Base-by-base conservation (phyloP, 2,888 invertebrate species). In the Toxonevra muliebris region DNA sequence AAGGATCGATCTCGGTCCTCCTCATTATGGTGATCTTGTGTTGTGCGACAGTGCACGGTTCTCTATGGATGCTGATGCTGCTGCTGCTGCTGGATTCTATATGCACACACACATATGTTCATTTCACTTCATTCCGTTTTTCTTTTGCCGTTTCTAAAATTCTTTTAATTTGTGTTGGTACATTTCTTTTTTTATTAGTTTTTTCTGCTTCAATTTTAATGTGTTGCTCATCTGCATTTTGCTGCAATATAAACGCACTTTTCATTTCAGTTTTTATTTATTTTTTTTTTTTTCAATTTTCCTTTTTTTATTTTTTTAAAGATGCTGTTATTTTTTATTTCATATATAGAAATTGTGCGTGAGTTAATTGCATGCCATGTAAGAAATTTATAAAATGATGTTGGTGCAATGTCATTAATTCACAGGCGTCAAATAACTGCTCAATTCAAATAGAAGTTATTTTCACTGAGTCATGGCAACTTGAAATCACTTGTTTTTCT, bases 261-360 rank as follows among this genome's bases (percentile, higher is more conserved):
- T 30, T 30, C 30, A 30, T 41, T 15, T 17, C n/a, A 19, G n/a
- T 30, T 53, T 19, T 41, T 9, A 53, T 53, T 62, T 19, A 19
- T 42, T 20, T 62, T 68, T 66, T 45, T 52, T 59, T 61, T 54
- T 63, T 62, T n/a, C 19, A 17, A 9, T 30, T 15, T 20, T 58
- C 59, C 42, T 59, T 42, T 45, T 58, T 42, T 13, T 50, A 17
- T 69, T 65, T 58, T 66, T 60, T 69, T 69, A 59, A 48, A 60
- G 73, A 70, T 68, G 64, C 65, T 73, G 66, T 71, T 69, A 69
- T 74, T n/a, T 73, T 73, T 73, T 71, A 65, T 69, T 70, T 67
- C 69, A 68, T 73, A 69, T 73, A 71, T 74, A 76, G 66, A 75
- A 74, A 72, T 72, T 70, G 76, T 75, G 73, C 71, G 70, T 68